A percentile compares a stretch with the other conserved stretches of the same genome.
Evolutionary conservation across 2,113 vertebrate genomes (phyloP).

Genomic region (Chloebia gouldiae): DNA sequence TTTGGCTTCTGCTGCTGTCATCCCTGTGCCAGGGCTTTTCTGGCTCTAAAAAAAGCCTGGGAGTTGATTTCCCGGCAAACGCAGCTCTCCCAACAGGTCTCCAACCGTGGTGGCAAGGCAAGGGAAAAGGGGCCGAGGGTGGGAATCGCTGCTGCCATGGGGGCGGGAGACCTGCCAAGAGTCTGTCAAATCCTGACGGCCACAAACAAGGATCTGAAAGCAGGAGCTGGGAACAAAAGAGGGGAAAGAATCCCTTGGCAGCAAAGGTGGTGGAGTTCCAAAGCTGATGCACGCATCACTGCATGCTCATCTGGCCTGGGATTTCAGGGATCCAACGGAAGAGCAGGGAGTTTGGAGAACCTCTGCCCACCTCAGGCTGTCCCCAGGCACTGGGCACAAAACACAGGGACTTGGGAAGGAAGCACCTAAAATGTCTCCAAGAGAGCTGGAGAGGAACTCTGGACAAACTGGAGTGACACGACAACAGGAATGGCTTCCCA

Average conservation of each 20-base stretch:
- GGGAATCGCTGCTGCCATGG: not conserved
- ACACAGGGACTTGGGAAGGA: not conserved
- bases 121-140: not conserved
- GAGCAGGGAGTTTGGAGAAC: not conserved
- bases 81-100: not conserved
- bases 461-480: not conserved
- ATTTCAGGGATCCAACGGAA: not conserved
- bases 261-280: not conserved
- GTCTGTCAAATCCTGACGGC: not conserved
- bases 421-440: not conserved
- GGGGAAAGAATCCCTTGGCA: not conserved
- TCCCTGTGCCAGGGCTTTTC: constrained; percentile 25
- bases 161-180: not conserved
- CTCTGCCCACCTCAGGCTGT: not conserved
- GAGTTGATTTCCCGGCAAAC: not conserved
- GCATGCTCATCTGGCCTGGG: not conserved
- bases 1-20: constrained; percentile 48
- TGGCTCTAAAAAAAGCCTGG: constrained; percentile 11
- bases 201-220: constrained; percentile 1
- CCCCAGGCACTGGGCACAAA: not conserved
- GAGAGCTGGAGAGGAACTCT: not conserved
- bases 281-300: not conserved
- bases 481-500: not conserved
- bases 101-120: not conserved
- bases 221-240: not conserved